phyloP scores from a whole-genome alignment of 2,113 vertebrate genomes.

The Nesogale talazaci region DNA sequence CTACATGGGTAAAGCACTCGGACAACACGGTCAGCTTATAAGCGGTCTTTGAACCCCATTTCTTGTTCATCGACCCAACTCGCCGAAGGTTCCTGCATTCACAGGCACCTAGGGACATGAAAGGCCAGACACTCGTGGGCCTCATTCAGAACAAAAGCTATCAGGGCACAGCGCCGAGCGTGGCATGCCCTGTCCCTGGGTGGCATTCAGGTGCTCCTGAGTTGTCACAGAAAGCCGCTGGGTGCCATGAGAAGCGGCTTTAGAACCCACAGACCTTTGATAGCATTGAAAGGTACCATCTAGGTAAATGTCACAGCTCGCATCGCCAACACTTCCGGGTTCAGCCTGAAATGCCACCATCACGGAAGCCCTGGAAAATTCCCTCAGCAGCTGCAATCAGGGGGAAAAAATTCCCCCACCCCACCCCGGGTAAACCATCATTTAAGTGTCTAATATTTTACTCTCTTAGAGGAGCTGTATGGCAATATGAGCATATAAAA shows the following conservation, averaged over 20 bases:
- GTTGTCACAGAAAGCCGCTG: background rate
- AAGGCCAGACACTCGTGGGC: background rate
- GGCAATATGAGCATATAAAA: background rate
- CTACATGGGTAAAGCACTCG: background rate
- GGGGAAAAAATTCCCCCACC: too few species aligned
- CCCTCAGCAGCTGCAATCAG: background rate
- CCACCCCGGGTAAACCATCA: background rate
- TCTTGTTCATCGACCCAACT: background rate
- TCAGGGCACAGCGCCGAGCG: too few species aligned
- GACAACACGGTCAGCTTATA: background rate
- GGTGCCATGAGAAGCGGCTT: background rate
- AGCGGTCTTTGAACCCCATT: background rate
- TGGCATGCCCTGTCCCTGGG: rapidly evolving
- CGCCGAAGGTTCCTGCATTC: background rate
- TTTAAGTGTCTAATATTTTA: background rate
- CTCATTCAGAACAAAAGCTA: background rate
- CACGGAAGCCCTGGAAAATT: background rate
- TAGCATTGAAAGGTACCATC: background rate
- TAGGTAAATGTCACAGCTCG: background rate
- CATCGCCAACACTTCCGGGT: background rate
- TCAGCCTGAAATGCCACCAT: background rate
- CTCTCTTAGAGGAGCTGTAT: background rate
- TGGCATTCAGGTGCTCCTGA: background rate
- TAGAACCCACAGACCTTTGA: background rate
- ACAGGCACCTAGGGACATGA: background rate